A percentile compares a stretch with the other conserved stretches of the same genome.
These are phyloP conservation scores for Eledone cirrhosa DNA, from an alignment of 2,888 invertebrate species.

Conservation along the genomic window DNA sequence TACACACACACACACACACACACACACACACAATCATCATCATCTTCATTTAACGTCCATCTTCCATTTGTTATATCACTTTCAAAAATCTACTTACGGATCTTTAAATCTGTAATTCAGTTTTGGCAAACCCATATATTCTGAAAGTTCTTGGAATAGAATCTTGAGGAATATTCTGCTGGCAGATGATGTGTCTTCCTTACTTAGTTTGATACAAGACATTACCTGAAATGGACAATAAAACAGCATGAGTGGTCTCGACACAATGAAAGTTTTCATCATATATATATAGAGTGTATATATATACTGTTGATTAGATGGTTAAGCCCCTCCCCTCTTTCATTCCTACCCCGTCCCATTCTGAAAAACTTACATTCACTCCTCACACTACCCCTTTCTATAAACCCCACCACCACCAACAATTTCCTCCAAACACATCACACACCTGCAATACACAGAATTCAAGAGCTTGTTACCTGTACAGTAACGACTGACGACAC, in stretches of 20 bases:
- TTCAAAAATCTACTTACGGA: slow-evolving; percentile 74
- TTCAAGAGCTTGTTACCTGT: not conserved
- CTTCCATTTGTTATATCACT: too few species aligned
- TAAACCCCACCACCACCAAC: too few species aligned
- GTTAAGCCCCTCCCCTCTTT: not conserved
- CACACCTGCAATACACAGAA: not conserved
- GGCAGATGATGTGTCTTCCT: slow-evolving; percentile 97
- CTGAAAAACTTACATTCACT: too few species aligned
- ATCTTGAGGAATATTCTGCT: slow-evolving; percentile 98
- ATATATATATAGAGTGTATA: not conserved
- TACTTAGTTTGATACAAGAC: slow-evolving; percentile 87
- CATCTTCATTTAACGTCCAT: too few species aligned
- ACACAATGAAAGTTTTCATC: not conserved
- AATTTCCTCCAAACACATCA: too few species aligned
- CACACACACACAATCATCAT: too few species aligned
- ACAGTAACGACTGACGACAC: slow-evolving; percentile 31
- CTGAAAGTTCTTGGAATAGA: slow-evolving; percentile 90
- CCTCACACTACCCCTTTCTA: too few species aligned
- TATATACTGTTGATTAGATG: not conserved
- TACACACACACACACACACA: too few species aligned
- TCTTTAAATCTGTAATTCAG: slow-evolving; percentile 90
- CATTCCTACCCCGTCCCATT: not conserved
- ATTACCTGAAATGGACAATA: slow-evolving; percentile 73
- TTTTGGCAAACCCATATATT: slow-evolving; percentile 93
- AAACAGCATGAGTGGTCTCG: not conserved